Percentiles rank a stretch among this genome's conserved stretches.
phyloP scores from a whole-genome alignment of 2,888 invertebrate species.

The Allacma fusca region DNA sequence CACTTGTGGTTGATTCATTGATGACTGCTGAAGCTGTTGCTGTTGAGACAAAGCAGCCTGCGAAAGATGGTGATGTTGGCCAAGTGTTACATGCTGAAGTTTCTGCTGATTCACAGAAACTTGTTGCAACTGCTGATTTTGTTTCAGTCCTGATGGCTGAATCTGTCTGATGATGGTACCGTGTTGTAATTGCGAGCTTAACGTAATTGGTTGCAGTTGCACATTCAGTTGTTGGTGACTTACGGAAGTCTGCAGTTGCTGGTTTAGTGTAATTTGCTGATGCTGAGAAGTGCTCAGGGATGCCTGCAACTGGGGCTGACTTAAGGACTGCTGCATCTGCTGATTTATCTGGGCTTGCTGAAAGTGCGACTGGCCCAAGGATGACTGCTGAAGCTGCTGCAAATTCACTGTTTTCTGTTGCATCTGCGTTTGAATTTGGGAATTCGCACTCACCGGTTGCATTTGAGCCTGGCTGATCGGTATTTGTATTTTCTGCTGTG shows the following conservation, averaged over 20 bases:
- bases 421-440: neutral
- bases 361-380: constrained; percentile 6
- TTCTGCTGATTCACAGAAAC: constrained; percentile 4
- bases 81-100: neutral
- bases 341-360: neutral
- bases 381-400: neutral
- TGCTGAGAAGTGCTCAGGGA: neutral
- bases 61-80: neutral
- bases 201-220: constrained; percentile 2
- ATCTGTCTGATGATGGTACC: neutral
- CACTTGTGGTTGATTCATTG: neutral
- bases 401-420: neutral
- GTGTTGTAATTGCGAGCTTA: neutral
- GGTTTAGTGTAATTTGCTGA: neutral
- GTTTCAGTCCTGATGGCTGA: constrained; percentile 33
- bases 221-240: constrained; percentile 26
- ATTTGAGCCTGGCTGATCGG: neutral
- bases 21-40: neutral
- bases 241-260: neutral
- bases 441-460: neutral
- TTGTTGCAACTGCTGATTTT: constrained; percentile 36
- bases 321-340: neutral
- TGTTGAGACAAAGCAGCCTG: neutral
- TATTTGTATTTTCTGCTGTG: neutral
- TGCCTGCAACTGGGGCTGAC: neutral